Percentiles rank a stretch among this genome's conserved stretches.
Conservation (phyloP, 2,888 invertebrate genomes). For the Athalia cordata region DNA sequence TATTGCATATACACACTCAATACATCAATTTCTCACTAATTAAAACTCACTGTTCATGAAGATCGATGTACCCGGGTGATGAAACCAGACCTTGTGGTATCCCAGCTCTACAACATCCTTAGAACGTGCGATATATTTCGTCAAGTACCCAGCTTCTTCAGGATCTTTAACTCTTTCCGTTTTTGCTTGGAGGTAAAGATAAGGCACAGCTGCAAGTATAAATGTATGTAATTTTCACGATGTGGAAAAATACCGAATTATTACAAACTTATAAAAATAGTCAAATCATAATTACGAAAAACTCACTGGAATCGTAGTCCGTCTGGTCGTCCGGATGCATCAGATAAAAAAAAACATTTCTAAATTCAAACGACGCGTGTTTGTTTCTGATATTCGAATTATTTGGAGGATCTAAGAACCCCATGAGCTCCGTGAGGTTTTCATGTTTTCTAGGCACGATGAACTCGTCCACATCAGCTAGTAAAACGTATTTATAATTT, state of each 20-base stretch:
- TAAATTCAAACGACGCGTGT: conserved; percentile 72
- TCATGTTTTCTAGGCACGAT: conserved; percentile 60
- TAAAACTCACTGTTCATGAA: conserved; percentile 11
- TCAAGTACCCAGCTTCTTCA: conserved; percentile 57
- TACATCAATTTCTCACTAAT: not conserved
- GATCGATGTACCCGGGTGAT: conserved; percentile 48
- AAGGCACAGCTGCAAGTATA: conserved; percentile 60
- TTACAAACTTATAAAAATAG: not conserved
- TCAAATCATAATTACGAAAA: not conserved
- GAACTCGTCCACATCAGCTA: conserved; percentile 66
- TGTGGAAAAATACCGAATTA: too few relatives aligned
- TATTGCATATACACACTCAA: not conserved
- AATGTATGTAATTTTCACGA: conserved; percentile 53
- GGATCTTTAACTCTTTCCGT: conserved; percentile 66
- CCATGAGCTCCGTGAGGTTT: conserved; percentile 56
- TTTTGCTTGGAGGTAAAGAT: conserved; percentile 72
- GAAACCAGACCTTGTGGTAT: conserved; percentile 63
- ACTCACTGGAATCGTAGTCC: conserved; percentile 53
- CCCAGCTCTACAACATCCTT: conserved; percentile 64
- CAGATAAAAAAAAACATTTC: conserved; percentile 74
- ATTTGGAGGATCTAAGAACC: conserved; percentile 49
- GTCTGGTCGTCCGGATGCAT: conserved; percentile 72
- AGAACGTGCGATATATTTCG: conserved; percentile 67
- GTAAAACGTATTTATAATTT: conserved; percentile 57
- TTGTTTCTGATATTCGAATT: conserved; percentile 57